Evolutionary conservation across 2,113 vertebrate genomes (phyloP).

Genomic region (Oceanites oceanicus): DNA sequence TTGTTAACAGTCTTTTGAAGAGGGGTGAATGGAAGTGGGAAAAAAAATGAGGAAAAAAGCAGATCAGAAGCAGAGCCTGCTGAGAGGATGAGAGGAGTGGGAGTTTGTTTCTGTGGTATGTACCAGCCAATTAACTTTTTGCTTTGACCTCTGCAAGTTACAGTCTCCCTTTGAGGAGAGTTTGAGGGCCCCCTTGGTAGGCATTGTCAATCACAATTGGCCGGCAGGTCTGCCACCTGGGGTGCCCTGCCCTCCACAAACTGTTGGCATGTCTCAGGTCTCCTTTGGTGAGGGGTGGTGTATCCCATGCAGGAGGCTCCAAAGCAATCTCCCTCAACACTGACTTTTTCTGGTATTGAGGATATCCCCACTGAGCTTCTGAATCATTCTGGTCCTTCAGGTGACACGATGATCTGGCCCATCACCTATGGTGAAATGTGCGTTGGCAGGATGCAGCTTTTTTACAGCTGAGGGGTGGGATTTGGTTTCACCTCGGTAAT

Average conservation of each 20-base stretch:
- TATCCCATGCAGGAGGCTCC: neutral
- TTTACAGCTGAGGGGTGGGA: neutral
- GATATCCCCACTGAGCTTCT: neutral
- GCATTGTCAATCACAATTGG: neutral
- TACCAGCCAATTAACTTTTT: neutral
- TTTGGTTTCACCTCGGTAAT: neutral
- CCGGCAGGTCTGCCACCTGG: neutral
- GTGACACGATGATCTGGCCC: neutral
- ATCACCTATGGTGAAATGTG: neutral
- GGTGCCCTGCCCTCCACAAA: accelerated
- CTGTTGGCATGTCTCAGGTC: neutral
- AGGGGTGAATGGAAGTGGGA: neutral
- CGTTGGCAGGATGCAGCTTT: neutral
- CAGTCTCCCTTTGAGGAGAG: neutral
- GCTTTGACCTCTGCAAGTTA: neutral
- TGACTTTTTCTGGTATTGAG: neutral
- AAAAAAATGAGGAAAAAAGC: neutral
- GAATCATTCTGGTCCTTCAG: neutral
- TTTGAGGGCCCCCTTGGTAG: neutral
- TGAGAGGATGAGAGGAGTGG: neutral
- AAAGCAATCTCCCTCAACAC: neutral
- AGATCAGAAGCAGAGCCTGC: neutral
- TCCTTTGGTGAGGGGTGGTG: neutral
- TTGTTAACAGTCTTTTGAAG: conserved; percentile 13
- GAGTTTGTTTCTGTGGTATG: neutral